These are phyloP conservation scores for Callyntrura sp. DNA, from an alignment of 2,888 invertebrate species.

Conservation along the genomic window DNA sequence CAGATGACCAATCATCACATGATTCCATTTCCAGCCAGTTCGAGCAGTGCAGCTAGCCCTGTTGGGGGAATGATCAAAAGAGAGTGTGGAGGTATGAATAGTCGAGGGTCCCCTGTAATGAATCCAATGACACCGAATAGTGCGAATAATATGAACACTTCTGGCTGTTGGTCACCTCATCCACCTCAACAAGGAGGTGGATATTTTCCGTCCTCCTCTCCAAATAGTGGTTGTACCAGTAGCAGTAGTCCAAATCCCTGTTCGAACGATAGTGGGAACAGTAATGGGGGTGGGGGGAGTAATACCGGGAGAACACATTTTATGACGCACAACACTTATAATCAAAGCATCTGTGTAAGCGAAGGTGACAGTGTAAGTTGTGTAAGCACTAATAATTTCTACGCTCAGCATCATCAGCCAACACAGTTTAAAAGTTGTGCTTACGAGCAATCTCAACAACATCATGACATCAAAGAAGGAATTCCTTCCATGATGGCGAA, in stretches of 20 bases:
- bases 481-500: constrained; percentile 63
- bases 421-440: constrained; percentile 81
- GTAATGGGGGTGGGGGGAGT: neutral
- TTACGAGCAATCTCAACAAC: constrained; percentile 75
- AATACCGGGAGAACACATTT: constrained; percentile 18
- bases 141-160: constrained; percentile 24
- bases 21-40: neutral
- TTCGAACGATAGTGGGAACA: constrained; percentile 25
- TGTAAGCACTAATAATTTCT: constrained; percentile 48
- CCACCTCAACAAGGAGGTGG: constrained; percentile 54
- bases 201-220: constrained; percentile 68
- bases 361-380: constrained; percentile 65
- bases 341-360: constrained; percentile 23
- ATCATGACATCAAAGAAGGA: constrained; percentile 74
- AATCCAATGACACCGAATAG: constrained; percentile 52
- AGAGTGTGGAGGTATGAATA: constrained; percentile 67
- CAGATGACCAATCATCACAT: constrained; percentile 41
- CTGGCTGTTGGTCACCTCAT: constrained; percentile 62
- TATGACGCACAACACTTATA: constrained; percentile 30
- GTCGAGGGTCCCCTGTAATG: constrained; percentile 61
- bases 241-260: constrained; percentile 66
- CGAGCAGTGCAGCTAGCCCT: constrained; percentile 34
- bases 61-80: constrained; percentile 63
- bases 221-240: constrained; percentile 58
- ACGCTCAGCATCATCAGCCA: constrained; percentile 59